phyloP scores from a whole-genome alignment of 2,888 invertebrate species.

The Synanthedon andrenaeformis region DNA sequence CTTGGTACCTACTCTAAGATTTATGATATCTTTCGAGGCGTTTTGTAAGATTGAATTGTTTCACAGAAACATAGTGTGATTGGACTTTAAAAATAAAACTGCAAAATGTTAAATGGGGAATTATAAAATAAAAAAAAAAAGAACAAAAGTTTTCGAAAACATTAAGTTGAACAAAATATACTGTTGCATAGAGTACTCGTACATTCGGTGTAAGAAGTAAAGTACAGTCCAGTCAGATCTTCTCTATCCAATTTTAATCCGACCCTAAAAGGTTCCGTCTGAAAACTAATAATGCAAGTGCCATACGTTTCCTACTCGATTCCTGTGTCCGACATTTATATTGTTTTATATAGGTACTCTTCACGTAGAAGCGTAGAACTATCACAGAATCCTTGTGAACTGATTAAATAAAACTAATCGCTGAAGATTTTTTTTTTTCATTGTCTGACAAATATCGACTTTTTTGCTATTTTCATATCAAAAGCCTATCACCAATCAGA shows the following conservation, averaged over 20 bases:
- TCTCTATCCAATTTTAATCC: constrained; percentile 20
- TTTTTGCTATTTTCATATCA: too few relatives aligned
- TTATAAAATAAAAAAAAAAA: too few relatives aligned
- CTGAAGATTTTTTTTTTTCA: too few relatives aligned
- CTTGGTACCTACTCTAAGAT: constrained; percentile 4
- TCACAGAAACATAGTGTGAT: not conserved
- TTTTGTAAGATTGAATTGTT: not conserved
- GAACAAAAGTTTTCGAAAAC: too few relatives aligned
- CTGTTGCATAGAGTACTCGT: not conserved
- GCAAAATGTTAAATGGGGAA: too few relatives aligned
- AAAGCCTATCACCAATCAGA: too few relatives aligned
- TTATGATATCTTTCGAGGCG: not conserved
- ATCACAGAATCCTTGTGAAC: not conserved
- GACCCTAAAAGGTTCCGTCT: constrained; percentile 8
- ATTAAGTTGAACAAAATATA: too few relatives aligned
- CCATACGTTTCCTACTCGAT: constrained; percentile 4
- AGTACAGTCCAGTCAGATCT: constrained; percentile 12
- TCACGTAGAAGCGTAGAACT: not conserved
- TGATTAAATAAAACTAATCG: too few relatives aligned
- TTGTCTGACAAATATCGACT: too few relatives aligned
- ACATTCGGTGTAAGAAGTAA: constrained; percentile 12
- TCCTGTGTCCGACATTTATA: not conserved
- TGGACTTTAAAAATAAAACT: too few relatives aligned
- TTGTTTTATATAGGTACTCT: not conserved
- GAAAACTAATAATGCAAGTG: constrained; percentile 12